These are phyloP conservation scores for Ivindomyrus marchei DNA, from an alignment of 2,113 vertebrate genomes.

Conservation along the genomic window DNA sequence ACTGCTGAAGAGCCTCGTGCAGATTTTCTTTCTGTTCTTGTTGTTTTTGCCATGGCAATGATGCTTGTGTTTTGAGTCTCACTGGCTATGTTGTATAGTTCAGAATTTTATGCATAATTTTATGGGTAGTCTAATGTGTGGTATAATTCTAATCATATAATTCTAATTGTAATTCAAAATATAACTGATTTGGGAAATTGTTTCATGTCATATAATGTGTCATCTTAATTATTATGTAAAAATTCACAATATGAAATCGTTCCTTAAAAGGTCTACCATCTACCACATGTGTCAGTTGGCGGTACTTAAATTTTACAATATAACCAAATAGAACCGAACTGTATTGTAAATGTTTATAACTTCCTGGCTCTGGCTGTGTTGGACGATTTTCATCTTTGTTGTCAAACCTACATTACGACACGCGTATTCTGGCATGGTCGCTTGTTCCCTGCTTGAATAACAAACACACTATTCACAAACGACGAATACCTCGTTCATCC, in stretches of 20 bases:
- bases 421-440: background rate
- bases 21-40: background rate
- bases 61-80: background rate
- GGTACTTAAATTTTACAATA: background rate
- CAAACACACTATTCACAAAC: background rate
- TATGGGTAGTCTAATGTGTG: background rate
- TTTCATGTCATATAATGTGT: background rate
- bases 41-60: background rate
- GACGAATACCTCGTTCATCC: constrained; percentile 8
- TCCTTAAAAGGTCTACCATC: background rate
- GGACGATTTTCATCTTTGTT: background rate
- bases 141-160: background rate
- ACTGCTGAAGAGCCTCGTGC: background rate
- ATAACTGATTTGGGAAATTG: background rate
- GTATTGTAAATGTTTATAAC: background rate
- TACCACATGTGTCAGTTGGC: background rate
- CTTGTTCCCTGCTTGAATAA: background rate
- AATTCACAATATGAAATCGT: background rate
- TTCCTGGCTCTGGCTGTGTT: background rate
- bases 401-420: background rate
- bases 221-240: background rate
- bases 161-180: background rate
- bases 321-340: background rate
- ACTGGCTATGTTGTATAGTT: background rate
- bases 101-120: background rate